phyloP scores from a whole-genome alignment of 2,888 invertebrate genomes.

The Lasius platythorax region DNA sequence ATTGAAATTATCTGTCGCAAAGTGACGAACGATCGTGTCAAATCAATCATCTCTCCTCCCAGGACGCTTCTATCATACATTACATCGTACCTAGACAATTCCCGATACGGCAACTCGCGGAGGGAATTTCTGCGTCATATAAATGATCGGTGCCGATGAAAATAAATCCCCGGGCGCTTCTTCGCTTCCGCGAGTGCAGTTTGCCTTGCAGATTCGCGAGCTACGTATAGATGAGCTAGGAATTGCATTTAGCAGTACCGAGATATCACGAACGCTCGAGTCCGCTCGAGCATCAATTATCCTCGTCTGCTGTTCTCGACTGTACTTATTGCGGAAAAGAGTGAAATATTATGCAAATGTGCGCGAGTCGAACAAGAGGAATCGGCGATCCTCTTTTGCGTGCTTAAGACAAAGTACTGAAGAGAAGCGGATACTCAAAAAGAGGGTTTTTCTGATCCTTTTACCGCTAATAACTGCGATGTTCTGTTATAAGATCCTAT shows the following conservation, averaged over 20 bases:
- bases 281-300: constrained; percentile 60
- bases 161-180: constrained; percentile 46
- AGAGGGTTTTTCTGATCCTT: neutral
- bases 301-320: constrained; percentile 21
- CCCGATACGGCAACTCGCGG: neutral
- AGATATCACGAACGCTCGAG: constrained; percentile 27
- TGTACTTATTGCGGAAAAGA: constrained; percentile 22
- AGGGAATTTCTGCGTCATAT: constrained; percentile 34
- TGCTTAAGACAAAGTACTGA: constrained; percentile 38
- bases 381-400: constrained; percentile 58
- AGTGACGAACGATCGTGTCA: constrained; percentile 23
- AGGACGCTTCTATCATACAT: neutral
- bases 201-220: constrained; percentile 66
- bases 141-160: constrained; percentile 48
- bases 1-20: constrained; percentile 14
- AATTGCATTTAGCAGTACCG: constrained; percentile 55
- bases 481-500: neutral
- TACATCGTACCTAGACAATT: constrained; percentile 15
- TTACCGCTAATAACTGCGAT: constrained; percentile 1
- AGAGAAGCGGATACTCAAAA: constrained; percentile 12
- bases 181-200: constrained; percentile 14
- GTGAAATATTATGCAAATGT: constrained; percentile 63
- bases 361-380: constrained; percentile 29
- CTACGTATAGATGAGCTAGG: constrained; percentile 45
- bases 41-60: constrained; percentile 8